These are phyloP conservation scores for Thamnaconus septentrionalis DNA, from an alignment of 2,113 vertebrate genomes.

Conservation along the genomic window DNA sequence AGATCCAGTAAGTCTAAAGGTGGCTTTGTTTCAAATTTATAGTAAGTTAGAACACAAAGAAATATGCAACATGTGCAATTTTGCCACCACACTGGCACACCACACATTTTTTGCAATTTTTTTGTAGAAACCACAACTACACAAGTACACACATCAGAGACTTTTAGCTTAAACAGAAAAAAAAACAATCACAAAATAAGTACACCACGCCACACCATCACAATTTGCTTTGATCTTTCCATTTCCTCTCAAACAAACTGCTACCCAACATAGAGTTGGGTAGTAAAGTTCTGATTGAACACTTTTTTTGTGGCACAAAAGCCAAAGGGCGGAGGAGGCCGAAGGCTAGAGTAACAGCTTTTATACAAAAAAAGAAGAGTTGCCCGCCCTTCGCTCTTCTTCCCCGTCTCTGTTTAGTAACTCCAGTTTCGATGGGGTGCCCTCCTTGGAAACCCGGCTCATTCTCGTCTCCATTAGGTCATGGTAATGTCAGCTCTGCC, in stretches of 20 bases:
- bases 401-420: conserved; percentile 34
- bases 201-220: conserved; percentile 30
- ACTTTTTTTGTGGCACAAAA: conserved; percentile 57
- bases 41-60: too few species aligned
- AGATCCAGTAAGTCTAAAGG: too few species aligned
- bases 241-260: conserved; percentile 36
- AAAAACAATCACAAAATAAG: too few species aligned
- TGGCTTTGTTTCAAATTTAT: too few species aligned
- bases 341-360: conserved; percentile 52
- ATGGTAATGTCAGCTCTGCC: conserved; percentile 71
- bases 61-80: too few species aligned
- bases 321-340: conserved; percentile 35
- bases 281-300: conserved; percentile 60
- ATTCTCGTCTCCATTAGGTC: conserved; percentile 62
- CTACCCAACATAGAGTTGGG: conserved; percentile 42
- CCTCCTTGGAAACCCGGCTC: conserved; percentile 54
- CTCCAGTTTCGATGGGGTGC: conserved; percentile 62
- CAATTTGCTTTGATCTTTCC: conserved; percentile 36
- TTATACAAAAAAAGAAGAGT: conserved; percentile 2
- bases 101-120: too few species aligned
- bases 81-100: too few species aligned
- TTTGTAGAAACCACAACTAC: too few species aligned
- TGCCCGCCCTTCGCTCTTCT: conserved; percentile 35
- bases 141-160: too few species aligned
- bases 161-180: too few species aligned